Evolutionary conservation across 2,888 invertebrate species (phyloP), one percentile per base, ranked within the genome.

Genomic region (Dryobota labecula): DNA sequence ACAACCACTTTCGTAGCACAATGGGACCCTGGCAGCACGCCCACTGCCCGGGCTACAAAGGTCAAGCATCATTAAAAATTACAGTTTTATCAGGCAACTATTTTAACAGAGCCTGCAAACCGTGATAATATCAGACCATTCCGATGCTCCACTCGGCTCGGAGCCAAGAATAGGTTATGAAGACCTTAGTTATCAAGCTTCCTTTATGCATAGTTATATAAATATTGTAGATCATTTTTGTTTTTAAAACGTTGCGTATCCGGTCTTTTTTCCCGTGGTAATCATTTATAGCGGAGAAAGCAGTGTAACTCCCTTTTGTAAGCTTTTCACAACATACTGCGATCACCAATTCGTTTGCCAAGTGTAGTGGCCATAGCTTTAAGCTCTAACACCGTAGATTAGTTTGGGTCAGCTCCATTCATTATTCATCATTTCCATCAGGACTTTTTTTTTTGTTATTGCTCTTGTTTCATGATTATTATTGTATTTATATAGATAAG

Each of bases 51-150:
- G 41, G 13, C n/a, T n/a, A n/a, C 30, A 24, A 78, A 68, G 77
- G 73, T 64, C 68, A 54, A 11, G 30, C 58, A 66, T 64, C 54
- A 68, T 78, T 68, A 64, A 73, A 63, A 64, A 64, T 43, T 49
- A 53, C 58, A 60, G 11, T 53, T 71, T 71, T 43, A 63, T 63
- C 53, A 54, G 62, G 30, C 53, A 62, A 27, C 27, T 27, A 5
- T 57, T 65, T 30, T n/a, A 47, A 62, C 24, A 20, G 24, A 53
- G 53, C 64, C 54, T 56, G 54, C 27, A n/a, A 33, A 24, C 47
- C 8, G 53, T 45, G 51, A 43, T 69, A 18, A 49, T 27, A 49
- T 11, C 68, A 53, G 27, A 62, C 15, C 20, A 24, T 62, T 62
- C 0, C 45, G 27, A 30, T 62, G 65, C 27, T 56, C 70, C 4